A percentile compares a stretch with the other conserved stretches of the same genome.
These are phyloP conservation scores for Pocillopora grandis DNA, from an alignment of 92 coral and sea anemone genomes.

Conservation along the genomic window DNA sequence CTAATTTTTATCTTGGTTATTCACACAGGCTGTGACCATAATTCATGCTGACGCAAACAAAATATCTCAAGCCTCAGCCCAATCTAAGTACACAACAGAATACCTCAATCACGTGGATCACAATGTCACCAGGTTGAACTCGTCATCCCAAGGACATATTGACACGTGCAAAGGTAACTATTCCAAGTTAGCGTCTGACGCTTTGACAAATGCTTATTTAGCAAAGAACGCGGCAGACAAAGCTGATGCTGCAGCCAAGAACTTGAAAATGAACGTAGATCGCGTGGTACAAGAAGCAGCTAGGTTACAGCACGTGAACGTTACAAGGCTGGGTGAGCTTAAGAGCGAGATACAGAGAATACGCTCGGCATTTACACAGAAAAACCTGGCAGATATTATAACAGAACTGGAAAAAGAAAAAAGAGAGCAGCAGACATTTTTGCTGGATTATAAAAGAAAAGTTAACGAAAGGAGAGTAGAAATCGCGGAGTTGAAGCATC, in stretches of 20 bases:
- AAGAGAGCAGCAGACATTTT: slow-evolving; percentile 60
- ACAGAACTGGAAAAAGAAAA: slow-evolving; percentile 50
- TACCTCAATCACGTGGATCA: slow-evolving; percentile 25
- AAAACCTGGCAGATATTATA: slow-evolving; percentile 48
- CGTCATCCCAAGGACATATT: slow-evolving; percentile 39
- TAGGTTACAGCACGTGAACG: slow-evolving; percentile 57
- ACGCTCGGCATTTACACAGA: slow-evolving; percentile 52
- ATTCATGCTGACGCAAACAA: slow-evolving; percentile 52
- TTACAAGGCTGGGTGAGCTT: slow-evolving; percentile 59
- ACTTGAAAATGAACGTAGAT: slow-evolving; percentile 42
- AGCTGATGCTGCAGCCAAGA: slow-evolving; percentile 50
- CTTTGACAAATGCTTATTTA: slow-evolving; percentile 41
- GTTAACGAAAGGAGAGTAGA: slow-evolving; percentile 56
- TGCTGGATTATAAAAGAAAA: slow-evolving; percentile 57
- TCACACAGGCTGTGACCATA: slow-evolving; percentile 49
- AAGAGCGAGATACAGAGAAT: slow-evolving; percentile 48
- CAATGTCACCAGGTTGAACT: slow-evolving; percentile 35
- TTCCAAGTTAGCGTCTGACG: slow-evolving; percentile 51
- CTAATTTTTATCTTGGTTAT: not conserved
- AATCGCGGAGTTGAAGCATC: slow-evolving; percentile 72
- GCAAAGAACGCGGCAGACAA: slow-evolving; percentile 51
- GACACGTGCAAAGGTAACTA: slow-evolving; percentile 63
- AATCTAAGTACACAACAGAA: slow-evolving; percentile 57
- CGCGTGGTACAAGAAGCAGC: slow-evolving; percentile 47
- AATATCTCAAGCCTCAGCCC: slow-evolving; percentile 46